Evolutionary conservation across 1,140 invertebrate genomes (phyloP).

Genomic region (Orius laevigatus): DNA sequence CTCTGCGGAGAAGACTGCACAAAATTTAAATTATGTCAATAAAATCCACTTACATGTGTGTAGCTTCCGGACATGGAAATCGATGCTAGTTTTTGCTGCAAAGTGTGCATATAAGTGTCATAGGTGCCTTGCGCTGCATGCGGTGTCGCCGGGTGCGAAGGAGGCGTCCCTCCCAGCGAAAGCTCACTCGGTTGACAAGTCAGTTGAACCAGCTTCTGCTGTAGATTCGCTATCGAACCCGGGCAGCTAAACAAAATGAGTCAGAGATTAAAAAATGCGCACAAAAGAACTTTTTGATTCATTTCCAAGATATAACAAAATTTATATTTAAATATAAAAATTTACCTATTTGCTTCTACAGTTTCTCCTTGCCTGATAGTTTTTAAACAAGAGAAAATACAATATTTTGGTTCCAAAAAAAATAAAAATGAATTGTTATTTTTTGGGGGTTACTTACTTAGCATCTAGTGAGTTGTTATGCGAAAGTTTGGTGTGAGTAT

Average conservation of each 20-base stretch:
- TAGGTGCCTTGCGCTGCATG: conserved; percentile 30
- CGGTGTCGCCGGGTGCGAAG: conserved; percentile 39
- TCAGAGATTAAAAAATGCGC: too few relatives aligned
- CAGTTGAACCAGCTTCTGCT: conserved; percentile 35
- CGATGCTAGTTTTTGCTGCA: conserved; percentile 40
- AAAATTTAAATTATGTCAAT: too few relatives aligned
- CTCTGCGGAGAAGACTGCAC: not conserved
- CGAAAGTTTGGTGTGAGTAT: conserved; percentile 27
- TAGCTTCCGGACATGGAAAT: conserved; percentile 23
- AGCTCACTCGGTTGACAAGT: conserved; percentile 37
- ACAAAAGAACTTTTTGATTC: too few relatives aligned
- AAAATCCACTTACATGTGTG: too few relatives aligned
- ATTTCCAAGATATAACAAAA: too few relatives aligned
- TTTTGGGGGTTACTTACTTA: too few relatives aligned
- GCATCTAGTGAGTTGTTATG: conserved; percentile 34
- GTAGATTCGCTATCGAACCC: conserved; percentile 36
- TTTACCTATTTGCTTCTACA: not conserved
- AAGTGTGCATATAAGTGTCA: conserved; percentile 37
- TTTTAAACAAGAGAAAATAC: not conserved
- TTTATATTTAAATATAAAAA: not conserved
- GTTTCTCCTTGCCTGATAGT: not conserved
- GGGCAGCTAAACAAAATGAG: conserved; percentile 24
- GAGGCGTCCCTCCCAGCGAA: conserved; percentile 30
- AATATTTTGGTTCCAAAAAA: too few relatives aligned
- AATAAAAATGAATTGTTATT: too few relatives aligned